A percentile compares a stretch with the other conserved stretches of the same genome.
Conservation (phyloP, 2,888 invertebrate genomes). For the Xestia c-nigrum region DNA sequence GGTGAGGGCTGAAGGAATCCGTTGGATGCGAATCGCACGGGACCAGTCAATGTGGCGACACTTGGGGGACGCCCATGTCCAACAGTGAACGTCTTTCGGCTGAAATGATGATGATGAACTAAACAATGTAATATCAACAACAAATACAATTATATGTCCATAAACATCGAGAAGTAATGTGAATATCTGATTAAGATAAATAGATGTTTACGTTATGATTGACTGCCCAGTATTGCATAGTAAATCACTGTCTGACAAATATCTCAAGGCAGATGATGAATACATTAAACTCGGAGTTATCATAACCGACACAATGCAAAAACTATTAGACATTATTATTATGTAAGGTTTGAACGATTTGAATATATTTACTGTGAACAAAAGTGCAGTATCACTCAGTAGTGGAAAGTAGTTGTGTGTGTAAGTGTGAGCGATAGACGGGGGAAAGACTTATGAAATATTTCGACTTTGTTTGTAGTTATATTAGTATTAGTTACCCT, state of each 20-base stretch:
- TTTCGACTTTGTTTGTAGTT: not conserved
- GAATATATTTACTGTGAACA: not conserved
- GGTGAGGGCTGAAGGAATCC: no score
- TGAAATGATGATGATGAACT: no score
- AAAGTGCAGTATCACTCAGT: not conserved
- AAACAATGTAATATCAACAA: constrained; percentile 14
- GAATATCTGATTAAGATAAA: constrained; percentile 54
- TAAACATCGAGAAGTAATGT: constrained; percentile 32
- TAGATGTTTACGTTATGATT: constrained; percentile 50
- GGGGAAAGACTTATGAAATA: not conserved
- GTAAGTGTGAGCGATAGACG: not conserved
- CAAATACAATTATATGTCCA: constrained; percentile 33
- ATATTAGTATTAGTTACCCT: no score
- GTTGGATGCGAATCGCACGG: no score
- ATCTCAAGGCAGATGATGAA: constrained; percentile 55
- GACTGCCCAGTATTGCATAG: constrained; percentile 29
- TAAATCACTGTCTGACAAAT: constrained; percentile 61
- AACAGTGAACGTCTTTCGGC: no score
- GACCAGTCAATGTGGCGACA: no score
- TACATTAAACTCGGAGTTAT: constrained; percentile 40
- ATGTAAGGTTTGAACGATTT: constrained; percentile 3
- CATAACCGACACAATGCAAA: constrained; percentile 39
- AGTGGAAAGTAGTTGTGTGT: not conserved
- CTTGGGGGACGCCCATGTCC: no score
- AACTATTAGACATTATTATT: constrained; percentile 37